phyloP scores from a whole-genome alignment of 2,797 vertebrate species.

The Remorina albescens region DNA sequence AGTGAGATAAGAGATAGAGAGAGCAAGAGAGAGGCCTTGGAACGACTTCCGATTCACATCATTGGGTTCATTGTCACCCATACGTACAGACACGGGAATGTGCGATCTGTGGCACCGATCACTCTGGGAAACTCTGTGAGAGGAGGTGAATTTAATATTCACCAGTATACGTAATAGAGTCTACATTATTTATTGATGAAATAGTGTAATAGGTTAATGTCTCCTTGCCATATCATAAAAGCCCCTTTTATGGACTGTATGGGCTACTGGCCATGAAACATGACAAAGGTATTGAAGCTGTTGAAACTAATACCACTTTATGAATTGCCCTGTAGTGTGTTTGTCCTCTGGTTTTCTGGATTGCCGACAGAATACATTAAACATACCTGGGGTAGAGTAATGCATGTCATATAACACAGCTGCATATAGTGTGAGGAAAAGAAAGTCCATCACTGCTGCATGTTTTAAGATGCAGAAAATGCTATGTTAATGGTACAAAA shows the following conservation, averaged over 20 bases:
- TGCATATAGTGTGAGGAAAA: too few relatives aligned
- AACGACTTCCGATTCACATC: not conserved
- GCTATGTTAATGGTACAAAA: too few relatives aligned
- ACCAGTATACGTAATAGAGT: not conserved
- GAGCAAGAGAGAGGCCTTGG: not conserved
- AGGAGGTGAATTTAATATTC: not conserved
- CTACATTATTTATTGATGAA: constrained; percentile 1
- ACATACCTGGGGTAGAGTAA: too few relatives aligned
- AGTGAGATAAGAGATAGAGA: too few relatives aligned
- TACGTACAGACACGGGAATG: not conserved
- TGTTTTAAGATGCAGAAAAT: too few relatives aligned
- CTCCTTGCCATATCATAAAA: not conserved
- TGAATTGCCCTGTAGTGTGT: not conserved
- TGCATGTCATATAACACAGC: too few relatives aligned
- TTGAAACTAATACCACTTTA: not conserved
- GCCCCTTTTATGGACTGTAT: not conserved
- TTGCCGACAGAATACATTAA: too few relatives aligned
- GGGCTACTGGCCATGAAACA: not conserved
- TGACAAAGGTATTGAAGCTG: not conserved
- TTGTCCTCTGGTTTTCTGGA: too few relatives aligned
- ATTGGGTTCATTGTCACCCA: not conserved
- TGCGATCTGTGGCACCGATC: not conserved
- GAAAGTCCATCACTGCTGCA: too few relatives aligned
- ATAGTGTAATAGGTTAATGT: constrained; percentile 12
- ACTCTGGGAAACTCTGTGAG: not conserved